phyloP scores from a whole-genome alignment of 2,888 invertebrate species.

The Pristionchus exspectatus region DNA sequence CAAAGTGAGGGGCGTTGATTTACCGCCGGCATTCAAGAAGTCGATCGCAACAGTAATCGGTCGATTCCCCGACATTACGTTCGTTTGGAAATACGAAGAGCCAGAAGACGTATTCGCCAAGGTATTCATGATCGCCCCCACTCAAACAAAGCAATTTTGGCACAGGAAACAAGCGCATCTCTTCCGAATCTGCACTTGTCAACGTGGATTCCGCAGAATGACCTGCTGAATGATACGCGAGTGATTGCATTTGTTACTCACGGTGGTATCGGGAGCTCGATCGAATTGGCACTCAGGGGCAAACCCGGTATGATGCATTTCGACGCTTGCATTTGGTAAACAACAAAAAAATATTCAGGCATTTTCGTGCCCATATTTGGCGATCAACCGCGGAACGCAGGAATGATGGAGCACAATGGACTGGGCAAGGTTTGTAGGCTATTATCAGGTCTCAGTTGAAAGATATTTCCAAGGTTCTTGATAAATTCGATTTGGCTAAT shows the following conservation, averaged over 20 bases:
- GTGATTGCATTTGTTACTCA: neutral
- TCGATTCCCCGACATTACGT: neutral
- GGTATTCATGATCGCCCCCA: neutral
- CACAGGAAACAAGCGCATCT: neutral
- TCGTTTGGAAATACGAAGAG: conserved; percentile 14
- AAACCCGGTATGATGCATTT: neutral
- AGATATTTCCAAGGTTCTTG: neutral
- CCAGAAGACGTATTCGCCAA: neutral
- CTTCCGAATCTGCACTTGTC: neutral
- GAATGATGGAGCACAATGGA: neutral
- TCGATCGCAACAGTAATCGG: neutral
- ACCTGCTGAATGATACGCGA: neutral
- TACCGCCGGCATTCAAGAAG: neutral
- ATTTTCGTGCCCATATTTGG: conserved; percentile 1
- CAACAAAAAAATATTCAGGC: neutral
- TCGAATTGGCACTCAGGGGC: neutral
- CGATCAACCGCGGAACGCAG: conserved; percentile 8
- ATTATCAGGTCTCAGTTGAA: no score
- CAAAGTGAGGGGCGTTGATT: neutral
- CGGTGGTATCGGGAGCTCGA: neutral
- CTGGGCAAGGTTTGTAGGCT: neutral
- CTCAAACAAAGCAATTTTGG: neutral
- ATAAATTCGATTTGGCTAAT: neutral
- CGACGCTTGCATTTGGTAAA: neutral
- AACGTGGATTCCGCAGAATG: neutral